phyloP scores from a whole-genome alignment of 2,888 invertebrate species.

The Epiblema foenella region DNA sequence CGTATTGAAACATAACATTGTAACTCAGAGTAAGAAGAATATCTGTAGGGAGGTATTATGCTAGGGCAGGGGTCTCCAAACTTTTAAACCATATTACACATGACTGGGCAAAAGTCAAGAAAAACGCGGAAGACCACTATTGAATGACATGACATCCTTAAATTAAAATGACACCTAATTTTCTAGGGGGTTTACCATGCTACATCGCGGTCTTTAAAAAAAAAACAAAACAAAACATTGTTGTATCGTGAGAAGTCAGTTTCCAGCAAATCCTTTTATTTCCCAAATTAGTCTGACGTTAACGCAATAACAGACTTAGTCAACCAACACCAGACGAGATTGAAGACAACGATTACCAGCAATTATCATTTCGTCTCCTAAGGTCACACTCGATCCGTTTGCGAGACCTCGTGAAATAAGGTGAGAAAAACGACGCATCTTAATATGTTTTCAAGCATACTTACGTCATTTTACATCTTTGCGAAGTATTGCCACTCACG shows the following conservation, averaged over 20 bases:
- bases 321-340: constrained; percentile 55
- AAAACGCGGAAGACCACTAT: too few species aligned
- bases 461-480: constrained; percentile 62
- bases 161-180: not conserved
- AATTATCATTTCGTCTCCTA: constrained; percentile 78
- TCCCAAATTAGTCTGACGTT: constrained; percentile 30
- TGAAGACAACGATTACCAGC: constrained; percentile 59
- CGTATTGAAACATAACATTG: too few species aligned
- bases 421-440: constrained; percentile 61
- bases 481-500: constrained; percentile 62
- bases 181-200: not conserved
- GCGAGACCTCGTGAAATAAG: constrained; percentile 64
- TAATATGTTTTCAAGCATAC: constrained; percentile 56
- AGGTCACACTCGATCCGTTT: constrained; percentile 76
- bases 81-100: too few species aligned
- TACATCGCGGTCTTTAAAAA: not conserved
- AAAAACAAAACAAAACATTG: constrained; percentile 14
- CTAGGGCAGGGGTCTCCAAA: too few species aligned
- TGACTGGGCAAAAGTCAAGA: too few species aligned
- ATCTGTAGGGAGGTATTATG: too few species aligned
- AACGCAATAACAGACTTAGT: constrained; percentile 46
- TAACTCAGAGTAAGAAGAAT: too few species aligned
- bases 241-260: constrained; percentile 13
- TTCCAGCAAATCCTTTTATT: constrained; percentile 33
- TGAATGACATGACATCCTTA: not conserved